These are phyloP conservation scores for Choloepus didactylus DNA, from an alignment of 2,797 vertebrate genomes.

Conservation along the genomic window DNA sequence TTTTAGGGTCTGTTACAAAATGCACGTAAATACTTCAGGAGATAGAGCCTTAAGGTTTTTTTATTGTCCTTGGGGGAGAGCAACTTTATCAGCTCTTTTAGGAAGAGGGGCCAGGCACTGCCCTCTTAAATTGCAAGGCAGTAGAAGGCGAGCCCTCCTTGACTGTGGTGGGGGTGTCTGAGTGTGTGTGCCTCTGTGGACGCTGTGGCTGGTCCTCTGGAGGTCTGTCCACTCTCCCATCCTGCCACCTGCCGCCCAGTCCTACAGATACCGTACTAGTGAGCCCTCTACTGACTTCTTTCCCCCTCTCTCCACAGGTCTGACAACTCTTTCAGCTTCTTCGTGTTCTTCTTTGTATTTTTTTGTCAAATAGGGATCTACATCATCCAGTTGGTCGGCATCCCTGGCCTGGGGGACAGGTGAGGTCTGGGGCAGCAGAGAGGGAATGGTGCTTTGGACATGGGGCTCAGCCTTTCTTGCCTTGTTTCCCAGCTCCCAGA, in stretches of 20 bases:
- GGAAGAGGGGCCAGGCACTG: background rate
- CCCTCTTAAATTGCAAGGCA: background rate
- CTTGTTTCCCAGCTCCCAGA: fast-evolving
- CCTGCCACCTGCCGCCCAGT: background rate
- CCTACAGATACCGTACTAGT: background rate
- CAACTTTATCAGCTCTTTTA: constrained; percentile 1
- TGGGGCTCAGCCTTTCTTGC: background rate
- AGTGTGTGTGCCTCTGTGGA: background rate
- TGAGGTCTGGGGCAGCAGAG: constrained; percentile 84
- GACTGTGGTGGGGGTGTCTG: background rate
- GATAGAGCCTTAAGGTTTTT: background rate
- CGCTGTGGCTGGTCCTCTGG: background rate
- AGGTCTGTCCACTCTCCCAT: background rate
- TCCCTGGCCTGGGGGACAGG: constrained; percentile 96
- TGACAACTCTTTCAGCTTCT: constrained; percentile 99
- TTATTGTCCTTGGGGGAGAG: background rate
- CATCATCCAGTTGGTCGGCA: constrained; percentile 95
- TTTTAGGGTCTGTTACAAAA: constrained; percentile 30
- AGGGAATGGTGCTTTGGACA: background rate
- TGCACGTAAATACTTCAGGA: background rate
- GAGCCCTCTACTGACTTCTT: background rate
- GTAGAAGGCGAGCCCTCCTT: background rate
- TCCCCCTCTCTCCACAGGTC: constrained; percentile 88
- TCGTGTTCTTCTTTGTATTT: constrained; percentile 98
- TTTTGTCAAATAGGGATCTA: constrained; percentile 95